Conservation (phyloP, 1,140 invertebrate genomes). For the Drosophila obscura region DNA sequence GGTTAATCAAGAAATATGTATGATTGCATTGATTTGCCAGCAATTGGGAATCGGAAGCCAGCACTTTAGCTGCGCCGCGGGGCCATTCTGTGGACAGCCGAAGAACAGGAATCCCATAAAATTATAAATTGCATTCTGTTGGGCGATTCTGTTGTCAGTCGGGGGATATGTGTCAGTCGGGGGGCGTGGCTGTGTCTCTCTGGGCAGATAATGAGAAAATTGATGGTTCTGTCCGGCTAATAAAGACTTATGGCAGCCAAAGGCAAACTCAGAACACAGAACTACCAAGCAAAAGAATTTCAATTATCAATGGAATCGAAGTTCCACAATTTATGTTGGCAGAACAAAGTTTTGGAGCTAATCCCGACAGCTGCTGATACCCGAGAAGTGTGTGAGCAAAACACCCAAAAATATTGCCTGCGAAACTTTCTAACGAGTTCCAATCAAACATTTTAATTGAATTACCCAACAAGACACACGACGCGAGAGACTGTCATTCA, state of each 20-base stretch:
- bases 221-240: constrained; percentile 22
- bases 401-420: constrained; percentile 23
- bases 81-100: neutral
- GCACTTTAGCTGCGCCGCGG: neutral
- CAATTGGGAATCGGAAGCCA: constrained; percentile 24
- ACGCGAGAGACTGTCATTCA: constrained; percentile 24
- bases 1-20: constrained; percentile 46
- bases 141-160: neutral
- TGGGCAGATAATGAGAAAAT: neutral
- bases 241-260: constrained; percentile 27
- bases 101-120: constrained; percentile 17
- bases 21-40: constrained; percentile 15
- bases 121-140: constrained; percentile 11
- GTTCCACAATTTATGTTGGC: neutral
- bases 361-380: constrained; percentile 38
- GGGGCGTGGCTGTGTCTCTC: constrained; percentile 2
- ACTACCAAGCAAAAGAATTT: constrained; percentile 16
- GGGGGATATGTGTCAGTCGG: neutral
- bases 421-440: constrained; percentile 53
- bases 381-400: constrained; percentile 40
- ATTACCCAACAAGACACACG: constrained; percentile 19
- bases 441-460: constrained; percentile 56
- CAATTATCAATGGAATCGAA: neutral
- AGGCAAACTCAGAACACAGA: constrained; percentile 55
- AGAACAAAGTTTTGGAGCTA: neutral